Evolutionary conservation across 2,797 vertebrate species (phyloP).

Genomic region (Hydrolagus colliei): DNA sequence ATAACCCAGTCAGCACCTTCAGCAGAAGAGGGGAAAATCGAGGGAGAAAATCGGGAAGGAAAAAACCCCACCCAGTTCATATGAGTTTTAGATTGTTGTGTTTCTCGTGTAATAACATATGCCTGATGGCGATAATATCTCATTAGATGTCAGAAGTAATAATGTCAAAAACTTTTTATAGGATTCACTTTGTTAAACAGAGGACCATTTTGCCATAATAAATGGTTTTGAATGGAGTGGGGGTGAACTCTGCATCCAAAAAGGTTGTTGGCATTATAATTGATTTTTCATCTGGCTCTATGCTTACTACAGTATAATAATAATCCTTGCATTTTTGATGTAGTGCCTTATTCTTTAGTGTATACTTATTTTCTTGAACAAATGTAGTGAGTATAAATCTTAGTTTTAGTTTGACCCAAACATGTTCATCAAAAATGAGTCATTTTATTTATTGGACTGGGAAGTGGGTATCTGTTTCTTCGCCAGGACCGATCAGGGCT

Average conservation of each 20-base stretch:
- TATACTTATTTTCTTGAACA: neutral
- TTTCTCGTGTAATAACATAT: neutral
- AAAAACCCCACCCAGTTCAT: neutral
- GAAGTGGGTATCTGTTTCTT: neutral
- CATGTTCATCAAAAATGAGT: neutral
- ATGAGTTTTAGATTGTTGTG: neutral
- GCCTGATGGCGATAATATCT: conserved; percentile 53
- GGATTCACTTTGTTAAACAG: conserved; percentile 62
- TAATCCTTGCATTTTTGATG: too few species aligned
- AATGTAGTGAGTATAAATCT: neutral
- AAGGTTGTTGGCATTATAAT: too few species aligned
- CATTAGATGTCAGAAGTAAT: conserved; percentile 62
- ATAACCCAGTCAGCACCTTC: too few species aligned
- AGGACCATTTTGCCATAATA: too few species aligned
- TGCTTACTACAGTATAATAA: too few species aligned
- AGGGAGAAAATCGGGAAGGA: too few species aligned
- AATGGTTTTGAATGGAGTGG: conserved; percentile 34
- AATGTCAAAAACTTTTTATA: conserved; percentile 59
- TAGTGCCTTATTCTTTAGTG: too few species aligned
- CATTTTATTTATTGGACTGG: neutral
- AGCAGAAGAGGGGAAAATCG: too few species aligned
- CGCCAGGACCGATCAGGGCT: neutral
- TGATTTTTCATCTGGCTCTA: too few species aligned
- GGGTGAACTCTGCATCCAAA: neutral
- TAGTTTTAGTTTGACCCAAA: neutral